Percentiles rank a stretch among this genome's conserved stretches.
These are phyloP conservation scores for Gobiocypris rarus DNA, from an alignment of 2,113 vertebrate genomes.

Conservation along the genomic window DNA sequence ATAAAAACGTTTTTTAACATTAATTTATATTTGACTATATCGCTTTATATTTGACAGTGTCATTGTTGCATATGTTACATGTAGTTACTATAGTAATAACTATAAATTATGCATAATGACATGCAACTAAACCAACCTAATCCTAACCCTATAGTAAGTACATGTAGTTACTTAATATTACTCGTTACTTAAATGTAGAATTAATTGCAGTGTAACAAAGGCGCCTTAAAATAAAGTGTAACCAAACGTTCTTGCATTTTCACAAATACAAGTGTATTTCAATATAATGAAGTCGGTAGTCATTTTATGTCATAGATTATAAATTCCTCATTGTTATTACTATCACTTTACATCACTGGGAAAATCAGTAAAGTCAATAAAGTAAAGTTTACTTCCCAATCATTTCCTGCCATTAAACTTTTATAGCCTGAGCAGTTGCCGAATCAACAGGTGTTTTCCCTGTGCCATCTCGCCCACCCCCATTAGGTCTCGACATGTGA, in stretches of 20 bases:
- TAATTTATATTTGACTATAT: too few species aligned
- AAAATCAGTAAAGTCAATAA: not conserved
- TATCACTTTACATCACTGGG: slow-evolving; percentile 5
- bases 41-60: too few species aligned
- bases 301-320: not conserved
- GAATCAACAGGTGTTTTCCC: slow-evolving; percentile 74
- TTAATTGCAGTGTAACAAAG: too few species aligned
- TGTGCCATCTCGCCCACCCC: slow-evolving; percentile 41
- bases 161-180: too few species aligned
- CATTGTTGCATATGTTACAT: too few species aligned
- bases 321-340: slow-evolving; percentile 16
- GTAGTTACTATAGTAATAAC: too few species aligned
- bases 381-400: slow-evolving; percentile 28
- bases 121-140: too few species aligned
- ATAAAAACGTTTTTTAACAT: too few species aligned
- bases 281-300: not conserved
- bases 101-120: too few species aligned
- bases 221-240: too few species aligned
- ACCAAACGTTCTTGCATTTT: not conserved
- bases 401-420: slow-evolving; percentile 41
- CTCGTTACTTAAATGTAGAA: too few species aligned
- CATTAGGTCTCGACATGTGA: slow-evolving; percentile 60
- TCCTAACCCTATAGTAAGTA: too few species aligned
- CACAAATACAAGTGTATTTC: not conserved
- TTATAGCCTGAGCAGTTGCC: slow-evolving; percentile 40